phyloP scores from a whole-genome alignment of 2,113 vertebrate species.

The Phylloscopus trochiloides region DNA sequence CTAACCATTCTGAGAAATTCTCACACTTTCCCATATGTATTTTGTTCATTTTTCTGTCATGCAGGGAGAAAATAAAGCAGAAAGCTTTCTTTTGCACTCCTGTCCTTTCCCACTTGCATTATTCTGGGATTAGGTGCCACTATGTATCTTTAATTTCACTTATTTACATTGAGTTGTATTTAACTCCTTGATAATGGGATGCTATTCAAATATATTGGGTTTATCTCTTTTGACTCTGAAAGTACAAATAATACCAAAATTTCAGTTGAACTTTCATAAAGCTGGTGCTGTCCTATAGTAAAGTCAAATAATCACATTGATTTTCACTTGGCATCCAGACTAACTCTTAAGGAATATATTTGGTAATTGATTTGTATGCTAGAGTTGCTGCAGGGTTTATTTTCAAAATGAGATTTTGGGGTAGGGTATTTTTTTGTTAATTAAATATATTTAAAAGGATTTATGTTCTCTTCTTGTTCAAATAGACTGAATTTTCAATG shows the following conservation, averaged over 20 bases:
- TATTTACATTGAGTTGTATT: not conserved
- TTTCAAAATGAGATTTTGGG: slow-evolving; percentile 64
- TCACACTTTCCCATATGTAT: not conserved
- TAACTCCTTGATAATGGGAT: not conserved
- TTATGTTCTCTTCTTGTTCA: slow-evolving; percentile 67
- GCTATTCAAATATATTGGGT: not conserved
- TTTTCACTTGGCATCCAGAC: slow-evolving; percentile 59
- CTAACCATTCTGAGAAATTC: not conserved
- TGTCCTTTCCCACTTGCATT: not conserved
- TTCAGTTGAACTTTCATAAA: slow-evolving; percentile 47
- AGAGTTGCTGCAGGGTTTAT: slow-evolving; percentile 54
- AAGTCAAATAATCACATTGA: slow-evolving; percentile 70
- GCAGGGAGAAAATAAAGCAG: not conserved
- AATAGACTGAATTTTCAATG: slow-evolving; percentile 65
- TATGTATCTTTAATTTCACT: not conserved
- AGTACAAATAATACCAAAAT: not conserved
- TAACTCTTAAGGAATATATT: slow-evolving; percentile 43
- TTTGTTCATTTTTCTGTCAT: not conserved
- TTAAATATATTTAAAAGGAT: slow-evolving; percentile 70
- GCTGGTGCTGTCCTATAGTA: slow-evolving; percentile 37
- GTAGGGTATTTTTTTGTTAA: slow-evolving; percentile 38
- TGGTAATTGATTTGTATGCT: slow-evolving; percentile 54
- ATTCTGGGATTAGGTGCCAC: not conserved
- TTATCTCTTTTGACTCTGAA: not conserved
- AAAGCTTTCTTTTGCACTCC: not conserved